A percentile compares a stretch with the other conserved stretches of the same genome.
Evolutionary conservation across 2,888 invertebrate genomes (phyloP).

Genomic region (Odontothrips loti): DNA sequence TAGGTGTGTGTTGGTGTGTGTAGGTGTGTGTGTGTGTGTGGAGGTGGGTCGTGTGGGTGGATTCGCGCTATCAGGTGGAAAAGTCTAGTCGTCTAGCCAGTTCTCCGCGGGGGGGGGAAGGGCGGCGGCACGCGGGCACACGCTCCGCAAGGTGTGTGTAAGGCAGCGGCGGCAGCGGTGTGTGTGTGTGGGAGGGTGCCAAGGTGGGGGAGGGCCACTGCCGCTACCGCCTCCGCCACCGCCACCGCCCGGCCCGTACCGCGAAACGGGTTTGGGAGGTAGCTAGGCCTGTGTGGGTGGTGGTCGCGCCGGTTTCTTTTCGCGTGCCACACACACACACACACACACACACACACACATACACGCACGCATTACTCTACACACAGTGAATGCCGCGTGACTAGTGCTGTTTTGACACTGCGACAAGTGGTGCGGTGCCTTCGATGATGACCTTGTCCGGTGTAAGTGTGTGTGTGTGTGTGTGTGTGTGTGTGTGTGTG

Average conservation of each 20-base stretch:
- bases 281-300: not conserved
- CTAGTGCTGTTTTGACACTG: not conserved
- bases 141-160: not conserved
- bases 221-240: not conserved
- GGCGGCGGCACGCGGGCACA: not conserved
- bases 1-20: too few relatives aligned
- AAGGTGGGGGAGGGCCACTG: too few relatives aligned
- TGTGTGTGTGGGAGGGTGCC: not conserved
- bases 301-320: constrained; percentile 4
- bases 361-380: not conserved
- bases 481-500: not conserved
- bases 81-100: not conserved
- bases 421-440: not conserved
- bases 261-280: constrained; percentile 10
- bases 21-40: too few relatives aligned
- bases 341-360: not conserved
- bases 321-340: constrained; percentile 3
- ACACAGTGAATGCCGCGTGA: not conserved
- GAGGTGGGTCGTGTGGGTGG: too few relatives aligned
- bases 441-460: too few relatives aligned
- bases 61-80: not conserved
- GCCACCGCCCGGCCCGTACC: not conserved
- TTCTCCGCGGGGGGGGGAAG: not conserved
- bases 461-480: too few relatives aligned
- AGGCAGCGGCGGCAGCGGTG: not conserved